Base-by-base conservation (phyloP, 2,888 invertebrate species). In the Cheilosia urbana region DNA sequence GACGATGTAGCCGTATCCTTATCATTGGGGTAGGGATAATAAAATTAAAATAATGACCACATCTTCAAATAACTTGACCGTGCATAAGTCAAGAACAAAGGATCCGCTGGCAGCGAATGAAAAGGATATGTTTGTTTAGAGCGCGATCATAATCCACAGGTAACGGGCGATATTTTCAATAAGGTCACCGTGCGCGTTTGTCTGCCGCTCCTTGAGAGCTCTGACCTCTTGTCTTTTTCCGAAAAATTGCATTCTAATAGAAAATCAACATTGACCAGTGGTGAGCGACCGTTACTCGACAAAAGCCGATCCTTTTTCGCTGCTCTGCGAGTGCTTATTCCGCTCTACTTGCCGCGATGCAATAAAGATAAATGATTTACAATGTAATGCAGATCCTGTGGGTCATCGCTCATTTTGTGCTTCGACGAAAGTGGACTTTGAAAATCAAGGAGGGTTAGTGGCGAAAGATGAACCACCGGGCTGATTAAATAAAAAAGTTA, bases 401-500 rank as follows among this genome's bases (percentile, higher is more conserved):
- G 58, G 49, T 37, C 49, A 71, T 65, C 57, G 78, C 37, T 62
- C 58, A 58, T 72, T 72, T 72, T 42, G 45, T 51, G 76, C 75
- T 66, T 79, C 37, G 66, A 37, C 49, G 60, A 68, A 37, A 30
- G 17, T 53, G 55, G 47, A 55, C 49, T 60, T 34, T 6, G 17
- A 17, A 27, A 42, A 42, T 42, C 19, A 34, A 47, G 62, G 63
- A 73, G 80, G 80, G 76, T 80, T 62, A 75, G 21, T 71, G 47
- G 45, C 63, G 68, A 37, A n/a, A 37, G 30, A n/a, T 65, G 76
- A 85, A 30, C 30, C 30, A 9, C 30, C 30, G 30, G 30, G 76
- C 72, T 77, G 81, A 85, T 77, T 81, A 72, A 85, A 85, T 85
- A 81, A 85, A 81, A 80, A 77, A 85, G 85, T 85, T 85, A 85